Conservation (phyloP, 30 jellyfish, hydroid and myxozoan genomes). For the Chironex yamaguchii region DNA sequence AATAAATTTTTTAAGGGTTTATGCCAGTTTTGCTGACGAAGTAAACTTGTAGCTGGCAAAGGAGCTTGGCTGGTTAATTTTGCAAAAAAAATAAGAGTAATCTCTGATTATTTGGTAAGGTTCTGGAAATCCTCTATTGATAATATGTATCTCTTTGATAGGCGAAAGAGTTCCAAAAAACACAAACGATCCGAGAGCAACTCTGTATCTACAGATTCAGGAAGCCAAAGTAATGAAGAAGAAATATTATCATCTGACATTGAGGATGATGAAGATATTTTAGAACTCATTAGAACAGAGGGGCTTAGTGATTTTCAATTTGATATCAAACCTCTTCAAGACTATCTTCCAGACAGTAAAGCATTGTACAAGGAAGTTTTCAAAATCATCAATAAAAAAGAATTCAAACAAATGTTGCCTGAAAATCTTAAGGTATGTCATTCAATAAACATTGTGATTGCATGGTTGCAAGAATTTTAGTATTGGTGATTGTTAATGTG, state of each 20-base stretch:
- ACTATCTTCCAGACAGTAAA: slow-evolving; percentile 51
- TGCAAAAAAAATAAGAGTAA: not conserved
- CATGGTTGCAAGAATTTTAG: too few species aligned
- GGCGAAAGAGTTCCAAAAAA: not conserved
- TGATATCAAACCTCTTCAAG: slow-evolving; percentile 59
- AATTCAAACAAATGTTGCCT: slow-evolving; percentile 87
- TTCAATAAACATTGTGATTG: too few species aligned
- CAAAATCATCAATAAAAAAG: slow-evolving; percentile 73
- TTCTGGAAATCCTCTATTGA: not conserved
- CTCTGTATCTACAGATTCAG: not conserved
- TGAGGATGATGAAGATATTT: not conserved
- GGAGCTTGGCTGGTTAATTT: not conserved
- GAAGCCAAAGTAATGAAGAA: not conserved
- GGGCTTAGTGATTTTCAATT: not conserved
- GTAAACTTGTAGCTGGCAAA: too few species aligned
- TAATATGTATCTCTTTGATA: too few species aligned
- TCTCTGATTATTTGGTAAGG: too few species aligned
- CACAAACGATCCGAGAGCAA: not conserved
- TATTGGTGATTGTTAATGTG: too few species aligned
- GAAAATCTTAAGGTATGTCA: slow-evolving; percentile 74
- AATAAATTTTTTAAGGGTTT: too few species aligned
- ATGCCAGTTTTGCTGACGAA: not conserved
- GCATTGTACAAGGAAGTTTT: slow-evolving; percentile 75
- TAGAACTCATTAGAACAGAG: not conserved
- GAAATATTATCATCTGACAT: not conserved